phyloP scores from a whole-genome alignment of 2,797 vertebrate genomes.

The Myotis planiceps region DNA sequence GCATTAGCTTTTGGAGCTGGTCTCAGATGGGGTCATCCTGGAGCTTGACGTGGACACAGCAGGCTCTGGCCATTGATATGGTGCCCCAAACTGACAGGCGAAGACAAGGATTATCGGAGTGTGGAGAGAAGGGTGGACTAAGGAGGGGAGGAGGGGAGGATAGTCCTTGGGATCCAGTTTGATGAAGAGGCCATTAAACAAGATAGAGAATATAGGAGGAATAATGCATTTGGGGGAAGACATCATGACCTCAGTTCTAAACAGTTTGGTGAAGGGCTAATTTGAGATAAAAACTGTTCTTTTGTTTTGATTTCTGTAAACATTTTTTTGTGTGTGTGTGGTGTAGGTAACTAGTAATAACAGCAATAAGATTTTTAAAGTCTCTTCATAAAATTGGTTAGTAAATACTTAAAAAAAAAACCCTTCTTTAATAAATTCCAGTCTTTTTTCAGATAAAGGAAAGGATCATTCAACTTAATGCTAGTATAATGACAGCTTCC shows the following conservation, averaged over 20 bases:
- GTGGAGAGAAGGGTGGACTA: neutral
- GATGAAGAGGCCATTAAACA: neutral
- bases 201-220: neutral
- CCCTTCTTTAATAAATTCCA: neutral
- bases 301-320: neutral
- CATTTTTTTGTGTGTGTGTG: neutral
- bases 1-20: neutral
- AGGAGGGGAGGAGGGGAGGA: neutral
- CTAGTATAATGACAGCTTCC: neutral
- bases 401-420: neutral
- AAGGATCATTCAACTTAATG: neutral
- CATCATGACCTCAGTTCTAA: neutral
- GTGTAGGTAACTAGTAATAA: neutral
- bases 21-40: neutral
- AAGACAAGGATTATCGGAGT: neutral
- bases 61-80: neutral
- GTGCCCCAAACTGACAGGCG: neutral
- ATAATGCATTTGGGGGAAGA: neutral
- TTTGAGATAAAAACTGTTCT: neutral
- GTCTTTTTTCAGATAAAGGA: neutral
- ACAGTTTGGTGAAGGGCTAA: neutral
- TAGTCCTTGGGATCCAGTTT: neutral
- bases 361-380: neutral
- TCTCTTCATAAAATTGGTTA: neutral
- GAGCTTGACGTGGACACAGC: neutral